Evolutionary conservation across 2,888 invertebrate species (phyloP).

Genomic region (Acleris sparsana): DNA sequence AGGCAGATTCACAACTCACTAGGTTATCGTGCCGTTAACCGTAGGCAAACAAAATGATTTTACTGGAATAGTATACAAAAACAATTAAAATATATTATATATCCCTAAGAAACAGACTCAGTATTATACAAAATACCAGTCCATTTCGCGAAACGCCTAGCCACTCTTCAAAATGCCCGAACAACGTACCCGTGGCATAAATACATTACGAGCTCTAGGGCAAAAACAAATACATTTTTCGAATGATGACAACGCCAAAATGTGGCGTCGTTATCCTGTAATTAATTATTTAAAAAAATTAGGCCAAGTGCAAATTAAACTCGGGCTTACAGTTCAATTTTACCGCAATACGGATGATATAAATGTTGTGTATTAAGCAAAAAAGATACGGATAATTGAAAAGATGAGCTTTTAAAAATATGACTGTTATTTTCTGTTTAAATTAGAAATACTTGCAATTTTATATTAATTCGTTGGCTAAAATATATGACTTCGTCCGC

Average conservation of each 20-base stretch:
- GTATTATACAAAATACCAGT: no score
- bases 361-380: no score
- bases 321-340: background rate
- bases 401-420: background rate
- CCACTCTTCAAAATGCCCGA: no score
- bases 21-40: no score
- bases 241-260: conserved; percentile 15
- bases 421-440: background rate
- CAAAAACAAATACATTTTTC: conserved; percentile 54
- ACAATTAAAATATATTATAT: no score
- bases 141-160: no score
- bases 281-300: conserved; percentile 21
- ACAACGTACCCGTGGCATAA: conserved; percentile 19
- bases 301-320: conserved; percentile 15
- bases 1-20: no score
- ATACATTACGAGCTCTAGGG: conserved; percentile 39
- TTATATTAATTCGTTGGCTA: background rate
- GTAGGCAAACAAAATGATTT: no score
- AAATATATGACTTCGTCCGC: conserved; percentile 32
- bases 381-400: no score
- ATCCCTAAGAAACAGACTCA: no score
- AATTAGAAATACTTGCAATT: no score
- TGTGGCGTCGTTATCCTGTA: conserved; percentile 2
- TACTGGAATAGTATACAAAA: no score
- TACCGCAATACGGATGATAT: background rate